These are phyloP conservation scores for Platanista minor DNA, from an alignment of 2,113 vertebrate genomes.

Conservation along the genomic window DNA sequence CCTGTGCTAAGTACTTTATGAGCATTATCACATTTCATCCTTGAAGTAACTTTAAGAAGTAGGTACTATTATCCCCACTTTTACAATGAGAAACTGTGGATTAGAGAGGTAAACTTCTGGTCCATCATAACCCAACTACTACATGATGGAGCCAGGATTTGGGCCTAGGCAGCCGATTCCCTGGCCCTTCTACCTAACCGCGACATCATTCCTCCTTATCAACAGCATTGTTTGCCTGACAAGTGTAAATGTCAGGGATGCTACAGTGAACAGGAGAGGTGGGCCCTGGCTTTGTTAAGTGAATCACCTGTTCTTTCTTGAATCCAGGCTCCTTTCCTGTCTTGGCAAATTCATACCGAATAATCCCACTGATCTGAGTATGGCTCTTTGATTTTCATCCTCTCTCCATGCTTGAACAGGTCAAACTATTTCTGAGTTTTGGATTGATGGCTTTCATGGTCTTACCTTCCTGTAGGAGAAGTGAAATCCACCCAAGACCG, in stretches of 20 bases:
- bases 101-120: not conserved
- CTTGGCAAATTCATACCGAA: fast-evolving
- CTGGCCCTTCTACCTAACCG: not conserved
- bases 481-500: constrained; percentile 91
- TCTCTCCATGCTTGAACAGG: not conserved
- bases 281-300: not conserved
- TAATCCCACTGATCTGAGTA: not conserved
- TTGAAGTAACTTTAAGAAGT: not conserved
- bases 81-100: not conserved
- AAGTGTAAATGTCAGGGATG: too few species aligned
- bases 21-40: not conserved
- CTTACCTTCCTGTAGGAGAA: constrained; percentile 83
- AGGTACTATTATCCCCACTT: not conserved
- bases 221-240: not conserved
- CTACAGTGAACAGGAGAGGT: not conserved
- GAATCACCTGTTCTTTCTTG: not conserved
- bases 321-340: not conserved
- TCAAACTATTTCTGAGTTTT: not conserved
- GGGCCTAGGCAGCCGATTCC: not conserved
- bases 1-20: not conserved
- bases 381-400: not conserved
- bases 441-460: not conserved
- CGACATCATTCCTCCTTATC: fast-evolving
- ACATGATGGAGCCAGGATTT: not conserved
- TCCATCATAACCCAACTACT: not conserved